A percentile compares a stretch with the other conserved stretches of the same genome.
Evolutionary conservation across 1,140 invertebrate species (phyloP).

Genomic region (Drosophila murphyi): DNA sequence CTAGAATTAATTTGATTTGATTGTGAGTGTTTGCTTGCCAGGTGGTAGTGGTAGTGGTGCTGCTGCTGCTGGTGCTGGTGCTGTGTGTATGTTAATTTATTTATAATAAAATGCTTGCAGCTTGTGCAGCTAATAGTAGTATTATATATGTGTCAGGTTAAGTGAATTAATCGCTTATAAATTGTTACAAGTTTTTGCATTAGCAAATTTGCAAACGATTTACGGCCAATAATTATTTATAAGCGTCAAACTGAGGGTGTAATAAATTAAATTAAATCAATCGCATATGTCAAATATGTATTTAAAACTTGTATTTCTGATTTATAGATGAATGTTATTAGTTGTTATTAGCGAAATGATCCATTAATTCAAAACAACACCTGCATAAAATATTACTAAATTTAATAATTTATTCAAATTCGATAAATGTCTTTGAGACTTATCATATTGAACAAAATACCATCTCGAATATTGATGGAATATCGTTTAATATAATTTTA

Average conservation of each 20-base stretch:
- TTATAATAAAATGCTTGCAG: slow-evolving; percentile 50
- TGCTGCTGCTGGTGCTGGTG: neutral
- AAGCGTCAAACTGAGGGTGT: neutral
- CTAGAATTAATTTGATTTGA: slow-evolving; percentile 73
- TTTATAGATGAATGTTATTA: neutral
- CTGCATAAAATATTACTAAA: no score
- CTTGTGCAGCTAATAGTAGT: slow-evolving; percentile 18
- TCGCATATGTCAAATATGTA: neutral
- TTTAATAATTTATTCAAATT: no score
- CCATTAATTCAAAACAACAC: no score
- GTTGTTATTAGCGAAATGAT: no score
- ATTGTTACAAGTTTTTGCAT: slow-evolving; percentile 23
- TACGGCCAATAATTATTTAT: slow-evolving; percentile 13
- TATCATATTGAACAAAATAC: no score
- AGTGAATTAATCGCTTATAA: slow-evolving; percentile 25
- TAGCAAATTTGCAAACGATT: slow-evolving; percentile 28
- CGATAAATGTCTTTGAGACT: no score
- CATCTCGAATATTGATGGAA: no score
- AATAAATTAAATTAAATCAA: neutral
- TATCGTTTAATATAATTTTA: no score
- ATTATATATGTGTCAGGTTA: slow-evolving; percentile 1
- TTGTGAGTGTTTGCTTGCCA: slow-evolving; percentile 31
- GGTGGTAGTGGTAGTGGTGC: slow-evolving; percentile 7
- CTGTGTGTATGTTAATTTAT: slow-evolving; percentile 60
- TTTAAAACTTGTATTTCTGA: neutral